Percentiles rank a stretch among this genome's conserved stretches.
Evolutionary conservation across 2,888 invertebrate genomes (phyloP).

Genomic region (Agrilus cyanescens): DNA sequence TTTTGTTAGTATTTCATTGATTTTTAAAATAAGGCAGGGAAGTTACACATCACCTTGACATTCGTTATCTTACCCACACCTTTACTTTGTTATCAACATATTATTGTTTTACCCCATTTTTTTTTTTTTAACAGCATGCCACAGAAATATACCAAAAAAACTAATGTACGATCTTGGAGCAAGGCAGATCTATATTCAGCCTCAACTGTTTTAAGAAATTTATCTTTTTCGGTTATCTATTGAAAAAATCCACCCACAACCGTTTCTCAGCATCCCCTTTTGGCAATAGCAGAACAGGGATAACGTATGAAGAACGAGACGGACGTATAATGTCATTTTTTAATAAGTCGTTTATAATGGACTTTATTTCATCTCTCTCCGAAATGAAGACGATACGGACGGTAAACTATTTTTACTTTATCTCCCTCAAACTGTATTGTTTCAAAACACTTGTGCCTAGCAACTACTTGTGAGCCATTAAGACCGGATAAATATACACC

Average conservation of each 20-base stretch:
- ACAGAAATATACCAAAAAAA: too few species aligned
- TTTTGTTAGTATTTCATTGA: too few species aligned
- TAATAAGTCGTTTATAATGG: slow-evolving; percentile 1
- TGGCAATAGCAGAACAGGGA: slow-evolving; percentile 1
- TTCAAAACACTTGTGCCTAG: slow-evolving; percentile 2
- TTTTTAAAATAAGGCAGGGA: too few species aligned
- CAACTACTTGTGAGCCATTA: too few species aligned
- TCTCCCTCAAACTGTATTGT: slow-evolving; percentile 3
- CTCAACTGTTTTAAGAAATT: background rate
- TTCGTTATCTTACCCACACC: too few species aligned
- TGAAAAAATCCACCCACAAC: slow-evolving; percentile 4
- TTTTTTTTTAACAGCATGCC: too few species aligned
- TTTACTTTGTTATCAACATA: too few species aligned
- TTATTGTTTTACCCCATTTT: too few species aligned
- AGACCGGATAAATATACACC: too few species aligned
- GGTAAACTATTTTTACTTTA: background rate
- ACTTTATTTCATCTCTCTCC: background rate
- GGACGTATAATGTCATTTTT: background rate
- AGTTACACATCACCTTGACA: too few species aligned
- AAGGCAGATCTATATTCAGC: too few species aligned
- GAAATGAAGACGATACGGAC: background rate
- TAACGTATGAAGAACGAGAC: slow-evolving; percentile 2
- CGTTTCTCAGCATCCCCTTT: slow-evolving; percentile 2
- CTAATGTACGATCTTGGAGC: too few species aligned
- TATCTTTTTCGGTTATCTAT: slow-evolving; percentile 4